These are phyloP conservation scores for Ammodytes dubius DNA, from an alignment of 2,113 vertebrate genomes.

Conservation along the genomic window DNA sequence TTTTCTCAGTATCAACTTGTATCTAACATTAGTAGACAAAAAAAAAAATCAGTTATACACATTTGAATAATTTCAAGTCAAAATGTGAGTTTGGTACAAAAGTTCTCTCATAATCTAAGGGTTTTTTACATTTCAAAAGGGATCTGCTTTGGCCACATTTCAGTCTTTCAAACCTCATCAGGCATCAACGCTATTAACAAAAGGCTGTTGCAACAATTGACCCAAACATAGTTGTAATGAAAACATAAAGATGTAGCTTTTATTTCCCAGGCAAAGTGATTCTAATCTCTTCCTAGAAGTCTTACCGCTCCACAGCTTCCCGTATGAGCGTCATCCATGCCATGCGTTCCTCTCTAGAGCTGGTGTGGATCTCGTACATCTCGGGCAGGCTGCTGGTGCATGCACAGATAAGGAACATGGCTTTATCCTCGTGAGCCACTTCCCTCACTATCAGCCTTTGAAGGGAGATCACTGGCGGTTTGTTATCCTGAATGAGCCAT, in stretches of 20 bases:
- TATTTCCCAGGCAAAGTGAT: background rate
- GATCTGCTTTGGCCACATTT: background rate
- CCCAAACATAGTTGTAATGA: background rate
- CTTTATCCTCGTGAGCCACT: slow-evolving; percentile 92
- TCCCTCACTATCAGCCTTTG: slow-evolving; percentile 93
- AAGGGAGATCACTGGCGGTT: slow-evolving; percentile 90
- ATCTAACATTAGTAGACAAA: too few species aligned
- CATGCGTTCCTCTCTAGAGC: slow-evolving; percentile 89
- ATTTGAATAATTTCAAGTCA: background rate
- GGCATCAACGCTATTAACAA: background rate
- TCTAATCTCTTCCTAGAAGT: background rate
- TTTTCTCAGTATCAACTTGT: background rate
- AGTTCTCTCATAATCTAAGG: background rate
- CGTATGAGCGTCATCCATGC: slow-evolving; percentile 90
- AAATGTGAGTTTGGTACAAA: background rate
- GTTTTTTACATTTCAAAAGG: background rate
- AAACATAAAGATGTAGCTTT: background rate
- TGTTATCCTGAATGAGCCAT: slow-evolving; percentile 88
- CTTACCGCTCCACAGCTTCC: slow-evolving; percentile 89
- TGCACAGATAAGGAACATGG: slow-evolving; percentile 93
- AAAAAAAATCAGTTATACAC: too few species aligned
- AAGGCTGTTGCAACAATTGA: background rate
- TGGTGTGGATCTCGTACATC: slow-evolving; percentile 94
- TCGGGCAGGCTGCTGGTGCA: slow-evolving; percentile 86
- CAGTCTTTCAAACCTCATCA: background rate